Base-by-base conservation (phyloP, 2,888 invertebrate genomes). In the Brenthis daphne region DNA sequence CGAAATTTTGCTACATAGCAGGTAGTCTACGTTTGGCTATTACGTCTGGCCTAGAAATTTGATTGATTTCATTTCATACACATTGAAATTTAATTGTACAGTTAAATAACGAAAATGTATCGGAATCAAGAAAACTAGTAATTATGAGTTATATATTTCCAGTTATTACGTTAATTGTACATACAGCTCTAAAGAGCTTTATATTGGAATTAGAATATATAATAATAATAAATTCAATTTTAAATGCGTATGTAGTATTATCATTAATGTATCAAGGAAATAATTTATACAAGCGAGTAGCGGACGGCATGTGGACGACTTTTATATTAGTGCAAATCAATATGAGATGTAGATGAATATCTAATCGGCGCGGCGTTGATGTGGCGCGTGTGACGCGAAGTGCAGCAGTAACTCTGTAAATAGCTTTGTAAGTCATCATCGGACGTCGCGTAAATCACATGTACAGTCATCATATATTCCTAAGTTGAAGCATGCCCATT, bases 321-420 rank as follows among this genome's bases (percentile, higher is more conserved):
- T 37, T 37, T 43, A 43, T 43, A 43, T 43, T 43, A 43, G 11
- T 43, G 13, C 11, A 20, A 54, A 13, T 24, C 12, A 54, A 20
- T 54, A 54, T 12, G 11, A 20, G 2, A 6, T 13, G n/a, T 20
- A 50, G n/a, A 14, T 29, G n/a, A 60, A 29, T 51, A 51, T 37
- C 8, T n/a, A 65, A 57, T 66, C 24, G 43, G 54, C 3, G 48
- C 48, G 57, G 53, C 58, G 48, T 51, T 20, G 53, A 20, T 24
- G 55, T 63, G 68, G 61, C 64, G 64, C 60, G 68, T 67, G 65
- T 53, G 65, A 50, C 47, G 73, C 50, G 64, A 69, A 53, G 56
- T 57, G 20, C 20, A 47, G 12, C 64, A 61, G 66, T 70, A 82
- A 85, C 73, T 84, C 80, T 88, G 88, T 88, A 88, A 80, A 88